Base-by-base conservation (phyloP, 2,888 invertebrate genomes). In the Charanyca ferruginea region DNA sequence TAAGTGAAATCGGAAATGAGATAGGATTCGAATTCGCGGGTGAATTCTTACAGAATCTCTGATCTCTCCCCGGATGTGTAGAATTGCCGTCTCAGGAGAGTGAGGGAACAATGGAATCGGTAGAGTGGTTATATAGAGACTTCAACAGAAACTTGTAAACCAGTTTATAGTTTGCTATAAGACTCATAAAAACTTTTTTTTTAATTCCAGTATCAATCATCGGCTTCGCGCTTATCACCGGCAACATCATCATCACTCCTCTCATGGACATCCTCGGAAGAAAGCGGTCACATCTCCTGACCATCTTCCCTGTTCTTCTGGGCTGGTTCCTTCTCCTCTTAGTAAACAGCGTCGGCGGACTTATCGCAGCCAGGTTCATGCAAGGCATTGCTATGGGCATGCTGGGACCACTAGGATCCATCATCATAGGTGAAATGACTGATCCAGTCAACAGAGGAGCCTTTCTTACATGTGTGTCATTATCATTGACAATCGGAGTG, bases 401-500 rank as follows among this genome's bases (percentile, higher is more conserved):
- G 87, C 86, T 96, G 0, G 96, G 96, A 0, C 92, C 96, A 0
- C 81, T 96, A 1, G 94, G 94, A 0, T 94, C 96, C 0, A 96
- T 96, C 32, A 96, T 96, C 77, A 96, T 96, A 25, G 96, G 96
- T 44, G 97, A 97, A 92, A 96, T 94, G 87, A 95, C 96, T 0
- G 95, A 96, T 54, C 97, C 96, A 0, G 95, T 91, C 62, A 95
- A 97, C 62, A 92, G 97, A 53, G 97, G 97, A 32, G 93, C 96
- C 5, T 94, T 97, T 23, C 91, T 97, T 13, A 96, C 97, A 2
- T 93, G 95, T 7, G 96, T 97, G 0, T 96, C 97, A 0, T 87
- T 97, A 18, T 95, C 96, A 0, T 91, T 97, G 16, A 96, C 97
- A 0, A 81, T 94, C 13, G 97, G 97, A 38, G 96, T 97, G 0